These are phyloP conservation scores for Capitulum mitella DNA, from an alignment of 2,888 invertebrate species.

Conservation along the genomic window DNA sequence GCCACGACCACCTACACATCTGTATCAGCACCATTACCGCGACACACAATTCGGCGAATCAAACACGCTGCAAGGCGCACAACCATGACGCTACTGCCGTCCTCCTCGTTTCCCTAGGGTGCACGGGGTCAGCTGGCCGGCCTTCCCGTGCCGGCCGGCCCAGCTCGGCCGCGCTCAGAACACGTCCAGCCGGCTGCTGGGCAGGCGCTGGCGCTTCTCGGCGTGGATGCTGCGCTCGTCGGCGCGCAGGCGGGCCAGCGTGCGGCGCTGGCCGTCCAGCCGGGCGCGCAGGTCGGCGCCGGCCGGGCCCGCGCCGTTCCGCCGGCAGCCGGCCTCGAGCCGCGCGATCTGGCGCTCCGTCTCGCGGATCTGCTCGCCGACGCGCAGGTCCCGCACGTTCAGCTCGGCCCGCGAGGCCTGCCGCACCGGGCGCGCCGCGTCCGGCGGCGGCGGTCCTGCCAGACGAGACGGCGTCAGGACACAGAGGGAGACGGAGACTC, in stretches of 20 bases:
- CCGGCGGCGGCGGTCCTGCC: background rate
- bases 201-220: conserved; percentile 12
- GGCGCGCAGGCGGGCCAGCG: conserved; percentile 51
- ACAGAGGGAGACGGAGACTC: too few relatives aligned
- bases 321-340: conserved; percentile 56
- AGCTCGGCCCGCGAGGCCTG: conserved; percentile 36
- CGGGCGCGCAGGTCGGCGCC: conserved; percentile 54
- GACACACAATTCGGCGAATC: too few relatives aligned
- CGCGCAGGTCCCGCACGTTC: conserved; percentile 37
- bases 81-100: too few relatives aligned
- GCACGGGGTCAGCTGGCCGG: too few relatives aligned
- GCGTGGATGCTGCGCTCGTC: conserved; percentile 17
- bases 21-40: too few relatives aligned
- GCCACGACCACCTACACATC: too few relatives aligned
- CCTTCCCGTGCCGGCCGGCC: too few relatives aligned
- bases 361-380: conserved; percentile 57
- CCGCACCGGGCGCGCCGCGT: conserved; percentile 29
- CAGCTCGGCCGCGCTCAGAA: conserved; percentile 21
- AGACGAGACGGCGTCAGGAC: background rate
- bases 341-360: conserved; percentile 59
- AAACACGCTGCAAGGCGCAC: too few relatives aligned
- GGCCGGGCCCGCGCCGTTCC: conserved; percentile 54
- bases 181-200: conserved; percentile 21
- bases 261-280: conserved; percentile 54
- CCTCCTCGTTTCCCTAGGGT: too few relatives aligned